Evolutionary conservation across 2,888 invertebrate genomes (phyloP), one percentile per base, ranked within the genome.

Genomic region (Phyto melanocephala): DNA sequence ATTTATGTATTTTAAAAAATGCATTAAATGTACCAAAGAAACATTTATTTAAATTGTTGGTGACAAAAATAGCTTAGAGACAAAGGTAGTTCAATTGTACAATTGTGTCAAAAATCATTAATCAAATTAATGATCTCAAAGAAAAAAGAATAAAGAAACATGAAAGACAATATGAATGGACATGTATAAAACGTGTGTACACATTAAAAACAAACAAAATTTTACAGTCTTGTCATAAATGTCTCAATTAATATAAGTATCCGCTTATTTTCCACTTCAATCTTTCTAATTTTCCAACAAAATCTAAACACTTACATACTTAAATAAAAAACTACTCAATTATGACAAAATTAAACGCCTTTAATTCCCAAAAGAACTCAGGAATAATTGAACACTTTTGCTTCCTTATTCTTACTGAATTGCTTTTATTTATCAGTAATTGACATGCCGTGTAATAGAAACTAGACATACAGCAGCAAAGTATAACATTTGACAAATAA

Each of bases 401-500:
- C 2, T 47, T 50, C 10, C 24, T n/a, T 20, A 1, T 63, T 70
- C 15, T 80, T n/a, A 62, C 17, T 75, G n/a, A 71, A 82, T 71
- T 79, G 71, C 17, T 65, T 60, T 75, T 67, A 79, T 75, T 75
- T 75, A 72, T 75, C 65, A 78, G 35, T 22, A 60, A 45, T 71
- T 77, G 71, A 75, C 75, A 76, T 20, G 60, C 40, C 60, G 78
- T 60, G 45, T 75, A 75, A 75, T 70, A 28, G 3, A 37, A 62
- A 70, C 54, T 60, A 35, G 45, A 62, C n/a, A 67, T 35, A 50
- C 67, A 52, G 17, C 6, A 33, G 13, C 54, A 52, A 13, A 11
- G 35, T 28, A 70, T 20, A 50, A 60, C 71, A 77, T 77, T 76
- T 81, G 84, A 77, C 76, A 79, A 74, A 63, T 81, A 80, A 60